Evolutionary conservation across 2,888 invertebrate species (phyloP).

Genomic region (Lithophane semibrunnea): DNA sequence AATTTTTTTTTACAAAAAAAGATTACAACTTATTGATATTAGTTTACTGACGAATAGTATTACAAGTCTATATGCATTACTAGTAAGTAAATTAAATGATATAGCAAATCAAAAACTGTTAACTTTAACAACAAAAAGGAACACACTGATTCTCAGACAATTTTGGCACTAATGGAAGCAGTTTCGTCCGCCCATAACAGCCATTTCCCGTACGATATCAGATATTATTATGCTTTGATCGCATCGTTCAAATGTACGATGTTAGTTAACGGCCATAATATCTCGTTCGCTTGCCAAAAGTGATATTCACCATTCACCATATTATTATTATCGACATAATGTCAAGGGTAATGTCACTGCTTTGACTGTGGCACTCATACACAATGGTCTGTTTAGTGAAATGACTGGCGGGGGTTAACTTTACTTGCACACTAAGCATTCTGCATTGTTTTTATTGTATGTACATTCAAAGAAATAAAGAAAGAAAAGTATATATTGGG

Average conservation of each 20-base stretch:
- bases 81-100: neutral
- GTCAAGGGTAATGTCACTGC: slow-evolving; percentile 23
- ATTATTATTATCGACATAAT: slow-evolving; percentile 21
- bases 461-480: neutral
- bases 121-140: neutral
- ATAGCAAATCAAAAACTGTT: neutral
- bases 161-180: slow-evolving; percentile 27
- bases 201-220: slow-evolving; percentile 20
- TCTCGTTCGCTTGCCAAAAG: slow-evolving; percentile 52
- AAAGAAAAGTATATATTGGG: neutral
- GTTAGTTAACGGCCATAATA: slow-evolving; percentile 36
- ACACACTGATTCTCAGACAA: slow-evolving; percentile 3
- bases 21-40: neutral
- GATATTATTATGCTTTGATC: slow-evolving; percentile 47
- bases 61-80: neutral
- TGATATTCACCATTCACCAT: slow-evolving; percentile 32
- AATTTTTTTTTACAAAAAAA: neutral
- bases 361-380: slow-evolving; percentile 14
- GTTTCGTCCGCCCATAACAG: slow-evolving; percentile 6
- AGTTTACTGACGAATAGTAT: neutral
- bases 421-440: neutral
- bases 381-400: slow-evolving; percentile 18
- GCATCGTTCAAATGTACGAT: slow-evolving; percentile 45
- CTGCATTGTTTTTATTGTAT: neutral
- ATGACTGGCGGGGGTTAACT: neutral